Evolutionary conservation across 2,113 vertebrate species (phyloP).

Genomic region (Cyanoramphus novaezelandiae): DNA sequence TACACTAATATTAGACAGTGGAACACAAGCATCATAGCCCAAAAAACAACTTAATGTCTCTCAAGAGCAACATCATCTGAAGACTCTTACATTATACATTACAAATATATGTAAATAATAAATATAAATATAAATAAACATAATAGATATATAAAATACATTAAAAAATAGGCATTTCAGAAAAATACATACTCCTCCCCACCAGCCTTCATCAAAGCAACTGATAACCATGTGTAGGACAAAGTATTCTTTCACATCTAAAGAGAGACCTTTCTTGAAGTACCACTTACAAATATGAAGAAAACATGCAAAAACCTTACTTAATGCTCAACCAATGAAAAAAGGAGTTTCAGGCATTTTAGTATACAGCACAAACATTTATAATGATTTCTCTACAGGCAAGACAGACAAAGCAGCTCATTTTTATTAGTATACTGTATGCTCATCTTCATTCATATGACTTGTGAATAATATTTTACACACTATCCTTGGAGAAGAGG

Average conservation of each 20-base stretch:
- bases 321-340: rapidly evolving
- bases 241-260: neutral
- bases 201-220: neutral
- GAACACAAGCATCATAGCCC: neutral
- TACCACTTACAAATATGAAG: neutral
- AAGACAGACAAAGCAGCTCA: neutral
- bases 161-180: neutral
- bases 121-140: neutral
- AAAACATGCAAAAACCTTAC: neutral
- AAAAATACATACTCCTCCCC: neutral
- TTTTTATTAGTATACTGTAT: neutral
- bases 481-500: neutral
- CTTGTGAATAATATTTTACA: neutral
- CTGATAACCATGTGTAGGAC: neutral
- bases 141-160: neutral
- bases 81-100: neutral
- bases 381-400: neutral
- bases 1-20: neutral
- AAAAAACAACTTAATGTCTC: neutral
- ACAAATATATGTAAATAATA: neutral
- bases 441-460: neutral
- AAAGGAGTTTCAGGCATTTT: neutral
- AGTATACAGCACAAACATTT: neutral
- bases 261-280: neutral
- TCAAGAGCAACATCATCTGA: neutral